Conservation (phyloP, 2,888 invertebrate genomes). For the Aplocera efformata region DNA sequence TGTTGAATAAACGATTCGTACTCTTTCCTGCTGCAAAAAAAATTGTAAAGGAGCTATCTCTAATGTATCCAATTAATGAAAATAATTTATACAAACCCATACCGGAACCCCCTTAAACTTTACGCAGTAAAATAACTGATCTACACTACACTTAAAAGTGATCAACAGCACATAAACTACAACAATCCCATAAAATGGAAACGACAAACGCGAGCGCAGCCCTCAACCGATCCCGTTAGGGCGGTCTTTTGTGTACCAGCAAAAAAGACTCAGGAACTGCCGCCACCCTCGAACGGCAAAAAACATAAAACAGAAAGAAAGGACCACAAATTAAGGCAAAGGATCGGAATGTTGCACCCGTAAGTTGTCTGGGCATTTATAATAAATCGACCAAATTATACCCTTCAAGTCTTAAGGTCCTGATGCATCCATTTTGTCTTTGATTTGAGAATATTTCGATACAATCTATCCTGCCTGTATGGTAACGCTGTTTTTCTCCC, state of each 20-base stretch:
- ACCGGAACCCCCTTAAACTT: slow-evolving; percentile 11
- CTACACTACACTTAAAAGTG: slow-evolving; percentile 11
- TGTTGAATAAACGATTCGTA: no score
- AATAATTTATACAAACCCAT: slow-evolving; percentile 4
- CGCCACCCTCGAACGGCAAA: slow-evolving; percentile 65
- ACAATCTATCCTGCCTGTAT: slow-evolving; percentile 1
- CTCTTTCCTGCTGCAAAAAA: no score
- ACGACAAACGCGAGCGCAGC: slow-evolving; percentile 37
- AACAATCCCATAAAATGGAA: slow-evolving; percentile 29
- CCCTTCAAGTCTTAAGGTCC: slow-evolving; percentile 24
- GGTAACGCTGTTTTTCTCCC: no score
- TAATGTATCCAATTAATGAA: not conserved
- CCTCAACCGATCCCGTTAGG: slow-evolving; percentile 65
- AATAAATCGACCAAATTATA: slow-evolving; percentile 53
- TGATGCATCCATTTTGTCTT: slow-evolving; percentile 38
- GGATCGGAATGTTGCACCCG: slow-evolving; percentile 73
- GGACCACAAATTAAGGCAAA: slow-evolving; percentile 72
- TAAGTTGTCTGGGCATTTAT: slow-evolving; percentile 53
- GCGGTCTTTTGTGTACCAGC: slow-evolving; percentile 59
- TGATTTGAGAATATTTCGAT: slow-evolving; percentile 2
- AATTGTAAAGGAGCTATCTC: no score
- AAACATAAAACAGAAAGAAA: slow-evolving; percentile 72
- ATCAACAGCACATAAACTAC: slow-evolving; percentile 28
- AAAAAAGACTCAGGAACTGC: slow-evolving; percentile 65
- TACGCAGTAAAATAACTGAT: slow-evolving; percentile 12